Evolutionary conservation across 2,113 vertebrate species (phyloP), one percentile per base, ranked within the genome.

Genomic region (Panthera leo): DNA sequence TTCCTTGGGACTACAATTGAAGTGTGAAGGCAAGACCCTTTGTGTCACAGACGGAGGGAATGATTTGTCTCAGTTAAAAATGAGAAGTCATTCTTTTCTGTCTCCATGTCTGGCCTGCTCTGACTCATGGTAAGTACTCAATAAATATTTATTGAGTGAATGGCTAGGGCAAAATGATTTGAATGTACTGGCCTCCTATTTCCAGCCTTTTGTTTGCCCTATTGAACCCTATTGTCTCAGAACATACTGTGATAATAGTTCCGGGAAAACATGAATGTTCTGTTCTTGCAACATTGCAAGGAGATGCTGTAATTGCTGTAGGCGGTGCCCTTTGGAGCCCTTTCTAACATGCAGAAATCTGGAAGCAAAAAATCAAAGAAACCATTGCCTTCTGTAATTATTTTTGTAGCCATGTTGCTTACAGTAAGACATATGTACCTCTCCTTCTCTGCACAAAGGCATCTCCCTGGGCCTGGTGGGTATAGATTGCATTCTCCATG

Each of bases 241-340:
- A 96, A 95, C 97, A 97, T 70, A 45, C 75, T 82, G 87, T 95
- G 80, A 67, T 98, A 97, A 98, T 96, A 45, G 90, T 97, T 94
- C 89, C 85, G 79, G 93, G 95, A 79, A 83, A 94, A 94, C 10
- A 34, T 53, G 75, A 97, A 91, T 95, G 90, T 96, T 97, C 68
- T 83, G 61, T 87, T 94, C 86, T 21, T 7, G 86, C 51, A 84
- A 79, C 65, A 85, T 85, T 67, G 84, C 58, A 87, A 87, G 19
- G 8, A 36, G 42, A 51, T 85, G 83, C 89, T 98, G 86, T 96
- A 85, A 93, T 96, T 91, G 95, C 96, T 91, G 39, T 67, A 70
- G 39, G 84, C 25, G 0, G 34, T 93, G 67, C 68, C 91, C 96
- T 95, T 95, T 95, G 55, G 65, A 76, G 94, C 51, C 83, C 91